Evolutionary conservation across 1,140 invertebrate genomes (phyloP).

Genomic region (Scaptodrosophila lebanonensis): DNA sequence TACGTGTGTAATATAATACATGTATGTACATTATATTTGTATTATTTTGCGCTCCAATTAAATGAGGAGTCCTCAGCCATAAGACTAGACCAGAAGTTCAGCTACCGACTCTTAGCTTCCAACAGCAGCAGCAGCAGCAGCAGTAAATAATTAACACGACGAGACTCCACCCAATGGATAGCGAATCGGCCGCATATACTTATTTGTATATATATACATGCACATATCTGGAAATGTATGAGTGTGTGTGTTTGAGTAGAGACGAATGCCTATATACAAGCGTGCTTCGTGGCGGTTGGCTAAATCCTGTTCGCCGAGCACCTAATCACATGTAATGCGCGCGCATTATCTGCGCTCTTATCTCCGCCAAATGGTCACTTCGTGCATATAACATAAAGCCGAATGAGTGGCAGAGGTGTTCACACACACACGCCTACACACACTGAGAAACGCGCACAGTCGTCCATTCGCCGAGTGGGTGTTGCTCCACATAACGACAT

Average conservation of each 20-base stretch:
- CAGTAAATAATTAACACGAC: slow-evolving; percentile 13
- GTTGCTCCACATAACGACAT: slow-evolving; percentile 51
- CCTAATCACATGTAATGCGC: slow-evolving; percentile 77
- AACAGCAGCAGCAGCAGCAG: too few relatives aligned
- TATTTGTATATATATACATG: too few relatives aligned
- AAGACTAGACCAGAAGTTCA: too few relatives aligned
- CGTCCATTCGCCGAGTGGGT: slow-evolving; percentile 64
- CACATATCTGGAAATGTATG: slow-evolving; percentile 3
- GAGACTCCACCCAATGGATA: slow-evolving; percentile 34
- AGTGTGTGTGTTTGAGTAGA: slow-evolving; percentile 1
- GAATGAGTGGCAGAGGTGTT: too few relatives aligned
- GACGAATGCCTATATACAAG: slow-evolving; percentile 38
- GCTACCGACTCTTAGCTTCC: too few relatives aligned
- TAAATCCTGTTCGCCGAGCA: slow-evolving; percentile 68
- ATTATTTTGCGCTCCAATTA: too few relatives aligned
- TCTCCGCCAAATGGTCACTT: slow-evolving; percentile 52
- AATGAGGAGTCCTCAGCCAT: too few relatives aligned
- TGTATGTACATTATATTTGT: too few relatives aligned
- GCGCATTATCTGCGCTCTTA: slow-evolving; percentile 77
- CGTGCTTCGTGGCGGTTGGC: slow-evolving; percentile 64
- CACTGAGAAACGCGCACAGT: slow-evolving; percentile 20
- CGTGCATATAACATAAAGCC: slow-evolving; percentile 38
- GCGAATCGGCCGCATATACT: background rate
- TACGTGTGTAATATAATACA: too few relatives aligned
- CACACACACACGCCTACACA: slow-evolving; percentile 13